phyloP scores from a whole-genome alignment of 2,888 invertebrate species.

The Yponomeuta plumbellus region DNA sequence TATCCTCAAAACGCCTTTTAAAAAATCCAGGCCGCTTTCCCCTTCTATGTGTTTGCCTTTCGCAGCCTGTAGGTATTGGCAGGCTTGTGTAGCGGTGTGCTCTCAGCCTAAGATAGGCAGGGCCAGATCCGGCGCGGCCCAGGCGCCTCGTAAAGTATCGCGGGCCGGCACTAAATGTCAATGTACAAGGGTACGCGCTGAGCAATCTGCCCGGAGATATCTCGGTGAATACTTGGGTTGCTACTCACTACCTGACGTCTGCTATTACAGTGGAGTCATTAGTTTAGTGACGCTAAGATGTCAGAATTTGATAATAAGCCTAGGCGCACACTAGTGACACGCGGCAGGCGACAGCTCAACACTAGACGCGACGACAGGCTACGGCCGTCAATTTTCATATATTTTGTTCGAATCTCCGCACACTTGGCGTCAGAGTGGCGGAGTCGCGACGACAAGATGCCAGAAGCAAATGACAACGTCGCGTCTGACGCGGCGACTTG shows the following conservation, averaged over 20 bases:
- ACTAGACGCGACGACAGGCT: too few relatives aligned
- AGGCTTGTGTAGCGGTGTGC: neutral
- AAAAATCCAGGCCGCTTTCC: neutral
- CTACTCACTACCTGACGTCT: neutral
- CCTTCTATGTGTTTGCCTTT: neutral
- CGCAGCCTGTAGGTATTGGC: neutral
- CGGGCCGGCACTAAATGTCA: slow-evolving; percentile 57
- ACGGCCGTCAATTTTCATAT: too few relatives aligned
- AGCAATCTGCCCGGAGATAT: slow-evolving; percentile 10
- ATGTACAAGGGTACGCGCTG: slow-evolving; percentile 40
- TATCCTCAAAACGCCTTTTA: neutral
- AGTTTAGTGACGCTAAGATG: too few relatives aligned
- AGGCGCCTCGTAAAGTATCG: slow-evolving; percentile 49
- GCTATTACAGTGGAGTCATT: neutral
- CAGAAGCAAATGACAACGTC: too few relatives aligned
- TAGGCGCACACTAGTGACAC: too few relatives aligned
- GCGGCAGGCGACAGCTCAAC: too few relatives aligned
- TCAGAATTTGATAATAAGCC: too few relatives aligned
- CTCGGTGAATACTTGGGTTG: neutral
- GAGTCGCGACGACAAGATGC: too few relatives aligned
- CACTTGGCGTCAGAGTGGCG: too few relatives aligned
- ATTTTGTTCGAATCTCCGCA: too few relatives aligned
- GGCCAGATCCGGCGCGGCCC: slow-evolving; percentile 21
- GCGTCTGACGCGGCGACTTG: too few relatives aligned
- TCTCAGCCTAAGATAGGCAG: neutral